Evolutionary conservation across 2,888 invertebrate species (phyloP), one percentile per base, ranked within the genome.

Genomic region (Hydropsyche betteni): DNA sequence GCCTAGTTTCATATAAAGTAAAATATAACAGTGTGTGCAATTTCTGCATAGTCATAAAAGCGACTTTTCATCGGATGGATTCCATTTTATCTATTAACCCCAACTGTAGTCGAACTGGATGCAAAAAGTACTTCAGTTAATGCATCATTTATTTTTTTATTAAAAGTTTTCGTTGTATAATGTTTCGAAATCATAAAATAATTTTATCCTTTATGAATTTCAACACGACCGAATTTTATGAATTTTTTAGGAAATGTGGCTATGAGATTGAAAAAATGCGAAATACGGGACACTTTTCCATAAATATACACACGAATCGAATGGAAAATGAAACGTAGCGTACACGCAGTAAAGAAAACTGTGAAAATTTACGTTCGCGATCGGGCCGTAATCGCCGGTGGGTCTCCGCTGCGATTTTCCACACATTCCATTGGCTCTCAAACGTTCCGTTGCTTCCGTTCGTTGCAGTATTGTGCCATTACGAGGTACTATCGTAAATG

Each of bases 391-490:
- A 61, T 61, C 61, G 61, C 61, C 10, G 34, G 58, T 44, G 44
- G 44, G 44, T 44, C 44, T 58, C 58, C 64, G 64, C 36, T 44
- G 44, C 44, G 44, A 44, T 64, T 64, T 64, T 64, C 36, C 64
- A 12, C 64, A 64, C 64, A 64, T 64, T 64, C 64, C 64, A 36
- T 64, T 64, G 64, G 34, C n/a, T 64, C 34, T 64, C n/a, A 33
- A 12, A n/a, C n/a, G 34, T 64, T 12, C n/a, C 36, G 64, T 34
- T 36, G 64, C 64, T 33, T 34, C 34, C 64, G 4, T 44, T 44
- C 10, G 44, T 44, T 44, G 64, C 64, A 64, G 33, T 33, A 64
- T 64, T 64, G 64, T 64, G 34, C 64, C 34, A 34, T 33, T 64
- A 64, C 34, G 64, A 33, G 4, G 64, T 64, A 24, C 64, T 5